Evolutionary conservation across 2,888 invertebrate species (phyloP), one percentile per base, ranked within the genome.

Genomic region (Operophtera brumata): DNA sequence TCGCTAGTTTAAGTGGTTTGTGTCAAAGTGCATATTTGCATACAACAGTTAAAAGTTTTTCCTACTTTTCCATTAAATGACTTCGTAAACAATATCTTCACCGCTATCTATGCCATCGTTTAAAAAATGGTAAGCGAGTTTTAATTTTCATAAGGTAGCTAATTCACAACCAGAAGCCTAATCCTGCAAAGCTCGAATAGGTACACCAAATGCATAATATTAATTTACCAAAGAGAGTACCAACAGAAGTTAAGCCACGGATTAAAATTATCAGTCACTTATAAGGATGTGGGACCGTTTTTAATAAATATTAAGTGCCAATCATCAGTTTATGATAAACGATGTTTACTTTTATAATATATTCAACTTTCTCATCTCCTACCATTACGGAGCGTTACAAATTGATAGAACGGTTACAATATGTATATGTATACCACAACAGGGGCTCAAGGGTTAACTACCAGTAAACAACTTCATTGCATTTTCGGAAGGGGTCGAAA

Each of bases 401-500:
- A 84, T 82, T 79, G 78, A 84, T 84, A 68, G 66, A 75, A 71
- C 73, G 74, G 79, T 68, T 71, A 63, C 68, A 50, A 40, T 57
- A 41, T n/a, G n/a, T n/a, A n/a, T n/a, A n/a, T n/a, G n/a, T n/a
- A n/a, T 30, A 58, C 54, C 58, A 54, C 53, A n/a, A 57, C 47
- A 54, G 61, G 53, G 71, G 84, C 73, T 69, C 76, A 86, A 82
- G 85, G 86, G 89, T 86, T 88, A 86, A 88, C 71, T 80, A 70
- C 77, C 73, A 78, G 78, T 78, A 84, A 86, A 86, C 84, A 85
- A 82, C 82, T 87, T 79, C 70, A 86, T 84, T 79, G 71, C 61
- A 66, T 70, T 78, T 80, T 70, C 66, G 64, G 68, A 75, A 78
- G 79, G 80, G 84, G 78, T 77, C 71, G 54, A 57, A 70, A 75